Evolutionary conservation across 2,113 vertebrate species (phyloP).

Genomic region (Rhodinocichla rosea): DNA sequence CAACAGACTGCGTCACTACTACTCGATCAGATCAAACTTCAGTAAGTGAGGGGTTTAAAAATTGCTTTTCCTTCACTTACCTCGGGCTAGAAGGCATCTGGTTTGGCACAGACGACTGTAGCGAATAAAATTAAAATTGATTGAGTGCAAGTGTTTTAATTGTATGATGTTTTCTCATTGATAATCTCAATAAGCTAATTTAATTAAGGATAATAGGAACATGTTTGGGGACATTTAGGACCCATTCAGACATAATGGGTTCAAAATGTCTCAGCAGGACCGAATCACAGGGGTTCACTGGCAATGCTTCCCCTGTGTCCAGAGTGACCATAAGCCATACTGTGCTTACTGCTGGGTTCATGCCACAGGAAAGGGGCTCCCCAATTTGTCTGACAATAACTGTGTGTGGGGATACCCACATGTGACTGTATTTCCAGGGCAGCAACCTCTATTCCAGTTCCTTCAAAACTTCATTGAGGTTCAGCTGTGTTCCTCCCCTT

Average conservation of each 20-base stretch:
- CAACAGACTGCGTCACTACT: neutral
- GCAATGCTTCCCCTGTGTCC: neutral
- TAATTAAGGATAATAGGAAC: constrained; percentile 26
- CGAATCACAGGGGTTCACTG: neutral
- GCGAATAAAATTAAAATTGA: constrained; percentile 61
- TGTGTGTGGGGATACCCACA: neutral
- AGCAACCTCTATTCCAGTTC: neutral
- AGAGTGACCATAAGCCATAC: neutral
- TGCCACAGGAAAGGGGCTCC: neutral
- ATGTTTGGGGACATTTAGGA: constrained; percentile 2
- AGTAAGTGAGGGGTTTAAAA: constrained; percentile 20
- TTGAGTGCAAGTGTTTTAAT: constrained; percentile 62
- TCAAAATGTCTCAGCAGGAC: constrained; percentile 7
- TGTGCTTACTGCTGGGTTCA: fast-evolving
- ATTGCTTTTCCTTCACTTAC: constrained; percentile 22
- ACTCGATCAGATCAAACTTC: neutral
- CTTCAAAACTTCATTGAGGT: neutral
- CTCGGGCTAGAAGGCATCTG: constrained; percentile 38
- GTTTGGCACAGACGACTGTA: neutral
- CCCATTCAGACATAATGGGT: neutral
- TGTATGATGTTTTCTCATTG: constrained; percentile 37
- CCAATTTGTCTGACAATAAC: neutral
- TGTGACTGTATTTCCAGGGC: neutral
- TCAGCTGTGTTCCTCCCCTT: neutral
- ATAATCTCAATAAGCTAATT: constrained; percentile 32